A percentile compares a stretch with the other conserved stretches of the same genome.
Evolutionary conservation across 2,888 invertebrate genomes (phyloP).

Genomic region (Ornithoptera alexandrae): DNA sequence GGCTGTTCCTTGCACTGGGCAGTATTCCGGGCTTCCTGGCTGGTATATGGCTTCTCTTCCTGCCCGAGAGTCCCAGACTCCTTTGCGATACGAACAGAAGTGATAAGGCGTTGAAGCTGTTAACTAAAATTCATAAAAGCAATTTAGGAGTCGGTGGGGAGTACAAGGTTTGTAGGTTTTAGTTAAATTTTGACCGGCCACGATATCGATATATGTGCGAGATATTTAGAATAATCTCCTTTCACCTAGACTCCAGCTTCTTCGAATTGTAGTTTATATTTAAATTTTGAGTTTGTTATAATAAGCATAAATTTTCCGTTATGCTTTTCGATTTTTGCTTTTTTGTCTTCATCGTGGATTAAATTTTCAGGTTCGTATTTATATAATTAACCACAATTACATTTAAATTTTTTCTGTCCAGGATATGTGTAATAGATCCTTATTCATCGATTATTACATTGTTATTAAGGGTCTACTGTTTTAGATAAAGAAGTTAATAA

Average conservation of each 20-base stretch:
- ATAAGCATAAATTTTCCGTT: no score
- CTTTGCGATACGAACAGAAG: conserved; percentile 80
- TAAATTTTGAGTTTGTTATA: no score
- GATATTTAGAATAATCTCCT: no score
- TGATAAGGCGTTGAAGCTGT: conserved; percentile 79
- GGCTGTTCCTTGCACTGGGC: conserved; percentile 83
- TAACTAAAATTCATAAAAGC: conserved; percentile 75
- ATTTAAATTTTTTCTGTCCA: no score
- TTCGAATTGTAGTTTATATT: no score
- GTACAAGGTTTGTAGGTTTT: conserved; percentile 68
- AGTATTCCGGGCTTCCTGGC: conserved; percentile 82
- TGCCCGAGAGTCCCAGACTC: conserved; percentile 87
- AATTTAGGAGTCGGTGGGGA: conserved; percentile 73
- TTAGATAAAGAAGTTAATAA: conserved; percentile 67
- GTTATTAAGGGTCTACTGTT: conserved; percentile 10
- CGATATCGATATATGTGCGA: no score
- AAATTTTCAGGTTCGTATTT: background rate
- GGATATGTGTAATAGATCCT: no score
- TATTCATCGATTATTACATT: no score
- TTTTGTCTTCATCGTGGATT: no score
- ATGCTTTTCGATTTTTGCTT: no score
- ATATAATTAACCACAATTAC: background rate
- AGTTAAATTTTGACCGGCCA: no score
- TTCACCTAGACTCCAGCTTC: no score
- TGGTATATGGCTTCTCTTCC: conserved; percentile 76